Conservation (phyloP, 2,797 vertebrate species). For the Kryptopterus vitreolus region DNA sequence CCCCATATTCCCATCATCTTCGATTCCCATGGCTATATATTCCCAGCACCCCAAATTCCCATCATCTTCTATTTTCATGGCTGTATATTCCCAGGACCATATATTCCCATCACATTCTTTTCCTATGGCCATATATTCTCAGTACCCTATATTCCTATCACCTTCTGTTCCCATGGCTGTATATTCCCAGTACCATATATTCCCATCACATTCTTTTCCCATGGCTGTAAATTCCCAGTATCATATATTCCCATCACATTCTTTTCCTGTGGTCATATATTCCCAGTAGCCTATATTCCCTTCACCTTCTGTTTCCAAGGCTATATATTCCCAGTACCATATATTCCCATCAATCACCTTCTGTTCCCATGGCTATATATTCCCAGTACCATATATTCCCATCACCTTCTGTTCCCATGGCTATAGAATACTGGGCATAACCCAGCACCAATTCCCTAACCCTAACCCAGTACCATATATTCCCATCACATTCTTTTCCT, state of each 20-base stretch:
- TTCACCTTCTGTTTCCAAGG: not conserved
- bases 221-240: not conserved
- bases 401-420: not conserved
- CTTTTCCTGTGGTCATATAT: not conserved
- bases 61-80: not conserved
- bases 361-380: not conserved
- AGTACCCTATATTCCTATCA: not conserved
- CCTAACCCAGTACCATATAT: too few relatives aligned
- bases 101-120: not conserved
- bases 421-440: not conserved
- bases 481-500: not conserved
- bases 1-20: not conserved
- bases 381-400: too few relatives aligned
- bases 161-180: not conserved
- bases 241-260: not conserved
- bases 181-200: not conserved
- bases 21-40: not conserved
- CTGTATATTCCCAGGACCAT: too few relatives aligned
- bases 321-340: not conserved
- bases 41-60: not conserved
- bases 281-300: not conserved
- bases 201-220: not conserved
- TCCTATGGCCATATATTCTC: too few relatives aligned
- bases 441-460: too few relatives aligned
- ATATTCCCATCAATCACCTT: not conserved